phyloP scores from a whole-genome alignment of 1,140 invertebrate genomes.

The Drosophila arizonae region DNA sequence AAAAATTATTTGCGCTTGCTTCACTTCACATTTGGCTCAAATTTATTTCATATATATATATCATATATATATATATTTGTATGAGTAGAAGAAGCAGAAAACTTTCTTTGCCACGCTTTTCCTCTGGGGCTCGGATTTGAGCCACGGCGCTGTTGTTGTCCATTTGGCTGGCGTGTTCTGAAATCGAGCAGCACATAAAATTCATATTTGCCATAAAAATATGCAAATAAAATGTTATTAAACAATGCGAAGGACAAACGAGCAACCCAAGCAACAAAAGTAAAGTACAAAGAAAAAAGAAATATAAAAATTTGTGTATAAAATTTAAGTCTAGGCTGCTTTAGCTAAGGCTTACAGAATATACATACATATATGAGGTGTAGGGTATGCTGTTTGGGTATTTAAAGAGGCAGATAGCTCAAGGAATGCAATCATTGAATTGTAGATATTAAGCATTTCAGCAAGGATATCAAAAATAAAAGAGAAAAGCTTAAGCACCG shows the following conservation, averaged over 20 bases:
- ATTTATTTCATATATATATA: constrained; percentile 17
- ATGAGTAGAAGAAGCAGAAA: too few relatives aligned
- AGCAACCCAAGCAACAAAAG: constrained; percentile 32
- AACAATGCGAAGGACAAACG: constrained; percentile 70
- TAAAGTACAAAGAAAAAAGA: constrained; percentile 30
- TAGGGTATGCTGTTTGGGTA: too few relatives aligned
- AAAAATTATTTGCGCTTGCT: constrained; percentile 51
- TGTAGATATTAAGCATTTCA: too few relatives aligned
- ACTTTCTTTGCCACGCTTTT: constrained; percentile 25
- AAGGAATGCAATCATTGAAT: too few relatives aligned
- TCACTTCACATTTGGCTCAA: constrained; percentile 35
- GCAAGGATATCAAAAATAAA: too few relatives aligned
- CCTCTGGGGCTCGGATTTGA: constrained; percentile 31
- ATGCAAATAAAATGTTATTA: constrained; percentile 79
- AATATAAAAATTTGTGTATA: neutral
- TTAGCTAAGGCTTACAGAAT: neutral
- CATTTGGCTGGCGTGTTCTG: constrained; percentile 51
- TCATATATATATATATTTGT: neutral
- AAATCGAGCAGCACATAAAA: constrained; percentile 72
- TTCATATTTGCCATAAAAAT: constrained; percentile 65
- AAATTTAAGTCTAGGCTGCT: constrained; percentile 15
- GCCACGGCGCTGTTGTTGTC: constrained; percentile 19
- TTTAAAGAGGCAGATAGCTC: neutral
- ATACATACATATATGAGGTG: too few relatives aligned
- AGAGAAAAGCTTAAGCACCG: too few relatives aligned